Conservation (phyloP, 2,888 invertebrate genomes). For the Cinara cedri region DNA sequence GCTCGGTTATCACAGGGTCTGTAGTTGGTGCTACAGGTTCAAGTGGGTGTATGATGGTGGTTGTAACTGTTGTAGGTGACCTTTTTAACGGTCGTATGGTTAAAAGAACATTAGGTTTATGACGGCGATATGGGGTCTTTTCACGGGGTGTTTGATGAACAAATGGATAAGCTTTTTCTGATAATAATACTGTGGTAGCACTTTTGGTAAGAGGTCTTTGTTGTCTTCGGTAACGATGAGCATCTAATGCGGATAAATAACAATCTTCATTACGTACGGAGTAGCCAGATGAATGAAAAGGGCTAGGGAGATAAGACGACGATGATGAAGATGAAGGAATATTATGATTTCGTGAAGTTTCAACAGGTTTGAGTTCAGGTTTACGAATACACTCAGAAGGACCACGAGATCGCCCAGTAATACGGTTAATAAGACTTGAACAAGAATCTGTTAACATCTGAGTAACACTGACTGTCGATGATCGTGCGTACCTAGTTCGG, state of each 20-base stretch:
- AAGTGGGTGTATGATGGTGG: neutral
- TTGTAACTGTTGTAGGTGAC: slow-evolving; percentile 35
- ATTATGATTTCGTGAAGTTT: slow-evolving; percentile 52
- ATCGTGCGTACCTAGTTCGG: slow-evolving; percentile 77
- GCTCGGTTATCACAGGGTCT: slow-evolving; percentile 67
- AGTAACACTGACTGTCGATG: slow-evolving; percentile 81
- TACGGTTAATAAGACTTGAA: slow-evolving; percentile 80
- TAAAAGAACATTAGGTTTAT: slow-evolving; percentile 50
- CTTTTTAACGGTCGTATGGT: slow-evolving; percentile 53
- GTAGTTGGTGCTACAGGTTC: slow-evolving; percentile 14
- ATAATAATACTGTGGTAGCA: slow-evolving; percentile 75
- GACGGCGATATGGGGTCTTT: slow-evolving; percentile 56
- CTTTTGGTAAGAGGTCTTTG: slow-evolving; percentile 69
- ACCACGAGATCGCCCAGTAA: slow-evolving; percentile 76
- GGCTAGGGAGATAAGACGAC: slow-evolving; percentile 53
- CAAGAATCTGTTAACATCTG: slow-evolving; percentile 86
- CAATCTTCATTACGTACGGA: slow-evolving; percentile 51
- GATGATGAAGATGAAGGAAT: slow-evolving; percentile 51
- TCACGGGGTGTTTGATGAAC: slow-evolving; percentile 61
- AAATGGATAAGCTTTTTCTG: slow-evolving; percentile 73
- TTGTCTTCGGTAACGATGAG: slow-evolving; percentile 50
- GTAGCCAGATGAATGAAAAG: slow-evolving; percentile 54
- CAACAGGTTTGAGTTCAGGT: slow-evolving; percentile 52
- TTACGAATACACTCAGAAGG: slow-evolving; percentile 66
- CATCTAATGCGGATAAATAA: slow-evolving; percentile 49